phyloP scores from a whole-genome alignment of 2,888 invertebrate species.

The Polyploca ridens region DNA sequence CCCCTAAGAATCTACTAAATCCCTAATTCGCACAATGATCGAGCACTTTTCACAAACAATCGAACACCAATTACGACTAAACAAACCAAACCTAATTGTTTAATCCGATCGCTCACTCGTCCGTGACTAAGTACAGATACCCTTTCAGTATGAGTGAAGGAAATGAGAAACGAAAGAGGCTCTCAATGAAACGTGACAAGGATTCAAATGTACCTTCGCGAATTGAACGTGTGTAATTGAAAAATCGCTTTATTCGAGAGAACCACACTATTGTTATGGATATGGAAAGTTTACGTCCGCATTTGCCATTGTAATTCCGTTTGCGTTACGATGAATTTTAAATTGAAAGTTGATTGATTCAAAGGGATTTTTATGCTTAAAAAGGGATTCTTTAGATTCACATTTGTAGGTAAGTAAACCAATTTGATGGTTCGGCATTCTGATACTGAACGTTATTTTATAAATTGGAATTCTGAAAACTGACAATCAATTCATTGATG shows the following conservation, averaged over 20 bases:
- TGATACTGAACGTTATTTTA: background rate
- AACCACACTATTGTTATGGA: conserved; percentile 14
- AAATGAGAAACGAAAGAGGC: conserved; percentile 33
- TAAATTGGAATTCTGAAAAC: conserved; percentile 1
- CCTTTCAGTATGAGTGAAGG: conserved; percentile 24
- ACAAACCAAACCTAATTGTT: conserved; percentile 40
- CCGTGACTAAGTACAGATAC: conserved; percentile 16
- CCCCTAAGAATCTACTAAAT: background rate
- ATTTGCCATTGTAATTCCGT: background rate
- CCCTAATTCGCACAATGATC: background rate
- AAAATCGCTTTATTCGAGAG: conserved; percentile 11
- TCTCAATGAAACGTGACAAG: conserved; percentile 31
- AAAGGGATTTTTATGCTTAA: conserved; percentile 6
- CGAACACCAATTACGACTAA: conserved; percentile 34
- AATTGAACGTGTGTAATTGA: conserved; percentile 17
- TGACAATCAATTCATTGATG: background rate
- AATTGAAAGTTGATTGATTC: conserved; percentile 3
- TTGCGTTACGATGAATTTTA: conserved; percentile 1
- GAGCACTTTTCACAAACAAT: conserved; percentile 21
- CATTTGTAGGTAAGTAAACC: background rate
- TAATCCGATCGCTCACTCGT: conserved; percentile 27
- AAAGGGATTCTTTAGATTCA: background rate
- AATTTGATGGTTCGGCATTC: background rate
- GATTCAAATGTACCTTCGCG: conserved; percentile 22
- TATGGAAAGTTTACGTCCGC: conserved; percentile 10